These are phyloP conservation scores for Gila orcuttii DNA, from an alignment of 2,113 vertebrate species.

Conservation along the genomic window DNA sequence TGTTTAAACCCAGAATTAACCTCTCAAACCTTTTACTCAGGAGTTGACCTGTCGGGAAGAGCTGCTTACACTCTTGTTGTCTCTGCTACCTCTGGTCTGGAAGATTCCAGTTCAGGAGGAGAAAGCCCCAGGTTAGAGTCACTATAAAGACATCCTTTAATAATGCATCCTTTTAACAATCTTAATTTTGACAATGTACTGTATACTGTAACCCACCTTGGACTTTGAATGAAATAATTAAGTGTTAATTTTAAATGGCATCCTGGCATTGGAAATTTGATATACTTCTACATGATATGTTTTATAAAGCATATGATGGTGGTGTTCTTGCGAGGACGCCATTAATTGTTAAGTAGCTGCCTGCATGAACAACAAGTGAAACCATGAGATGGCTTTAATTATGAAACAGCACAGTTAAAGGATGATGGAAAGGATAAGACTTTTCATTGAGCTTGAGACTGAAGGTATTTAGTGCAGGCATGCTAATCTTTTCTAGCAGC, in stretches of 20 bases:
- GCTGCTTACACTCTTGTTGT: constrained; percentile 91
- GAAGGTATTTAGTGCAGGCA: constrained; percentile 68
- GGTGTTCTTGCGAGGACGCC: not conserved
- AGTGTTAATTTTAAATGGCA: constrained; percentile 8
- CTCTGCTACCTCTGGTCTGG: constrained; percentile 94
- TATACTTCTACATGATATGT: not conserved
- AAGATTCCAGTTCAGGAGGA: constrained; percentile 94
- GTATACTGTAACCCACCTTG: constrained; percentile 1
- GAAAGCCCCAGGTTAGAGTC: constrained; percentile 84
- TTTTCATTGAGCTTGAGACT: constrained; percentile 62
- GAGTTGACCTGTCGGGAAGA: constrained; percentile 96
- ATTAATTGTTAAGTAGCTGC: constrained; percentile 34
- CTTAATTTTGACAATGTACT: not conserved
- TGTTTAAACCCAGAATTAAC: constrained; percentile 3
- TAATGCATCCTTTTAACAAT: not conserved
- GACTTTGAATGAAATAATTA: constrained; percentile 8
- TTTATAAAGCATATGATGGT: not conserved
- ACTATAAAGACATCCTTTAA: too few species aligned
- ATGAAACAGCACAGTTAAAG: not conserved
- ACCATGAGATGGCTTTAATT: constrained; percentile 4
- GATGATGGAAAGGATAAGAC: constrained; percentile 27
- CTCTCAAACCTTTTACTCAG: constrained; percentile 69
- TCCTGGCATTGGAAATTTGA: constrained; percentile 12
- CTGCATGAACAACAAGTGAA: constrained; percentile 3
- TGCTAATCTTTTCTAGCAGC: constrained; percentile 70